phyloP scores from a whole-genome alignment of 2,888 invertebrate genomes.

The Furcula furcula region DNA sequence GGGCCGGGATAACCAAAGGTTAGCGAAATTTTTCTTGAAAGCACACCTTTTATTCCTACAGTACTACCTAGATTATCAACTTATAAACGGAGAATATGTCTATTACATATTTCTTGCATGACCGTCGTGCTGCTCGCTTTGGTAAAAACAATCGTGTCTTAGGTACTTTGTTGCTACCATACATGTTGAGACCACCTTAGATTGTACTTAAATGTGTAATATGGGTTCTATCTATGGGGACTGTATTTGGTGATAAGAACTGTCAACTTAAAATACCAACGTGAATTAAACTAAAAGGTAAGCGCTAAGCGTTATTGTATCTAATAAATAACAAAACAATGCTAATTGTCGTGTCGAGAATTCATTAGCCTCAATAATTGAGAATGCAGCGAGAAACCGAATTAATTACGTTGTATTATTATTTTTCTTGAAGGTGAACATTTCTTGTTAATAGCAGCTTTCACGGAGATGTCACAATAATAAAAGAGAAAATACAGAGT shows the following conservation, averaged over 20 bases:
- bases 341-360: conserved; percentile 46
- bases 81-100: too few species aligned
- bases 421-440: conserved; percentile 20
- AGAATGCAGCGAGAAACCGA: conserved; percentile 32
- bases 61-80: conserved; percentile 22
- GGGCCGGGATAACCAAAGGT: conserved; percentile 49
- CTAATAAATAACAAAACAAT: conserved; percentile 32
- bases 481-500: conserved; percentile 37
- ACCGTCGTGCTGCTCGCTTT: too few species aligned
- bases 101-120: too few species aligned
- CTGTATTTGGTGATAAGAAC: conserved; percentile 11
- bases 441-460: conserved; percentile 32
- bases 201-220: background rate
- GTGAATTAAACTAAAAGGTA: conserved; percentile 18
- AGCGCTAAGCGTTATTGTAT: conserved; percentile 28
- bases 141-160: too few species aligned
- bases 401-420: conserved; percentile 19
- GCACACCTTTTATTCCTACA: conserved; percentile 38
- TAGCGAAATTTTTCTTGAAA: conserved; percentile 56
- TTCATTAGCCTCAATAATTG: conserved; percentile 45
- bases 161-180: too few species aligned
- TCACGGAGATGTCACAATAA: conserved; percentile 34
- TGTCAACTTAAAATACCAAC: conserved; percentile 15
- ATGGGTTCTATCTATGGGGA: conserved; percentile 11
- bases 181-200: background rate